These are phyloP conservation scores for Orchestes rusci DNA, from an alignment of 2,888 invertebrate species.

Conservation along the genomic window DNA sequence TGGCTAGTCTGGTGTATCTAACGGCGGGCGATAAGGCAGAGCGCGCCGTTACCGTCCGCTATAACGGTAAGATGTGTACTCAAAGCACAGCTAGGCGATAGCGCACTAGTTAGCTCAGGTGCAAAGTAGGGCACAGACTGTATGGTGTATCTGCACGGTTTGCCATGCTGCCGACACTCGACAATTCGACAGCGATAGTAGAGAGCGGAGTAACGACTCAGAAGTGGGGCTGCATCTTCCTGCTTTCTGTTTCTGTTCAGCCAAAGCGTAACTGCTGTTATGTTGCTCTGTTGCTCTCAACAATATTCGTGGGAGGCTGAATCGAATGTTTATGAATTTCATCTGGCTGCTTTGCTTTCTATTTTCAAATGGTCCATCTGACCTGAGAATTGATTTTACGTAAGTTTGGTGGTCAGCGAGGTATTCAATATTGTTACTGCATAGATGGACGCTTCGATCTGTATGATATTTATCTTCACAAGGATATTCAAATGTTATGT, in stretches of 20 bases:
- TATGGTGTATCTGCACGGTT: slow-evolving; percentile 26
- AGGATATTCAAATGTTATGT: too few relatives aligned
- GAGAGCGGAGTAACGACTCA: slow-evolving; percentile 32
- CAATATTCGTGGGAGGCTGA: too few relatives aligned
- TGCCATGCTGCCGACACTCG: slow-evolving; percentile 33
- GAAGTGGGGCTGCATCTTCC: slow-evolving; percentile 36
- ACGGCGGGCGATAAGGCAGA: slow-evolving; percentile 18
- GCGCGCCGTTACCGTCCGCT: slow-evolving; percentile 6
- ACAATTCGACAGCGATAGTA: slow-evolving; percentile 31
- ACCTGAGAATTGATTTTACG: too few relatives aligned
- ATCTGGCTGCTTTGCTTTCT: too few relatives aligned
- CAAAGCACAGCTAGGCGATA: slow-evolving; percentile 40
- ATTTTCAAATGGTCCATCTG: too few relatives aligned
- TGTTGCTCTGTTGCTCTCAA: too few relatives aligned
- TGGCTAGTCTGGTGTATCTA: slow-evolving; percentile 7
- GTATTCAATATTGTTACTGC: too few relatives aligned
- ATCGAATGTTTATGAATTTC: too few relatives aligned
- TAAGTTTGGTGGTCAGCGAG: too few relatives aligned
- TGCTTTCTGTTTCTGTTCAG: slow-evolving; percentile 16
- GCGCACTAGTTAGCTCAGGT: slow-evolving; percentile 34
- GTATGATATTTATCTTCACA: too few relatives aligned
- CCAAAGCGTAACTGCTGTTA: too few relatives aligned
- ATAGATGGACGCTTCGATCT: too few relatives aligned
- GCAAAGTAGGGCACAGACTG: slow-evolving; percentile 45
- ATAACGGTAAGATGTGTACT: slow-evolving; percentile 46